A percentile compares a stretch with the other conserved stretches of the same genome.
phyloP scores from a whole-genome alignment of 2,113 vertebrate genomes.

The Myrmecobius fasciatus region DNA sequence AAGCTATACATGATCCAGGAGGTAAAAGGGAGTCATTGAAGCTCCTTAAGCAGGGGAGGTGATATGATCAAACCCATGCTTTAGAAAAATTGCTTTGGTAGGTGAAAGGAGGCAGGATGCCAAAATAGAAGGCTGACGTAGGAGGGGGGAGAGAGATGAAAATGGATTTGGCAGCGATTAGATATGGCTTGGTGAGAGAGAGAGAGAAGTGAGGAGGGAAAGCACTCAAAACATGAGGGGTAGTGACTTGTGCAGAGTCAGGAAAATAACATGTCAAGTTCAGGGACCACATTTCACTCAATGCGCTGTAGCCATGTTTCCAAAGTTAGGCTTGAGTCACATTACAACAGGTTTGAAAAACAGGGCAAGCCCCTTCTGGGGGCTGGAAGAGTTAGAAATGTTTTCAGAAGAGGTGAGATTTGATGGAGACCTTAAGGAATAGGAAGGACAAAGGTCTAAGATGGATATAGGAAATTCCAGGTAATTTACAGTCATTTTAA shows the following conservation, averaged over 20 bases:
- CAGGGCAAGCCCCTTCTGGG: no score
- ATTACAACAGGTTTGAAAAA: no score
- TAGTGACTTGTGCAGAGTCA: no score
- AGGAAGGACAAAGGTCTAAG: background rate
- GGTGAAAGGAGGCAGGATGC: background rate
- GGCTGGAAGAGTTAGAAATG: background rate
- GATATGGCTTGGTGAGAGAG: no score
- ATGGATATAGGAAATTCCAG: background rate
- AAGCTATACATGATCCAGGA: background rate
- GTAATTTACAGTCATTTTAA: background rate
- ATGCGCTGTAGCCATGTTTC: no score
- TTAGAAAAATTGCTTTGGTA: background rate
- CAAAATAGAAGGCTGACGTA: background rate
- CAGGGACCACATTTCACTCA: no score
- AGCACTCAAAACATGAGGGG: no score
- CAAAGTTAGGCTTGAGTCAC: no score
- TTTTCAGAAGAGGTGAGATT: background rate
- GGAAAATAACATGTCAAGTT: no score
- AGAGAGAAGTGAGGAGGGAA: no score
- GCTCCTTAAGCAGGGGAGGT: background rate
- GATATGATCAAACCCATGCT: background rate
- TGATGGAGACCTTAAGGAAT: background rate
- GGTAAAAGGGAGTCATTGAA: background rate
- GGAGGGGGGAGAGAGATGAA: no score
- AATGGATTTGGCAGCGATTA: no score